Conservation (phyloP, 30 jellyfish, hydroid and myxozoan species). For the Aurelia sp. region DNA sequence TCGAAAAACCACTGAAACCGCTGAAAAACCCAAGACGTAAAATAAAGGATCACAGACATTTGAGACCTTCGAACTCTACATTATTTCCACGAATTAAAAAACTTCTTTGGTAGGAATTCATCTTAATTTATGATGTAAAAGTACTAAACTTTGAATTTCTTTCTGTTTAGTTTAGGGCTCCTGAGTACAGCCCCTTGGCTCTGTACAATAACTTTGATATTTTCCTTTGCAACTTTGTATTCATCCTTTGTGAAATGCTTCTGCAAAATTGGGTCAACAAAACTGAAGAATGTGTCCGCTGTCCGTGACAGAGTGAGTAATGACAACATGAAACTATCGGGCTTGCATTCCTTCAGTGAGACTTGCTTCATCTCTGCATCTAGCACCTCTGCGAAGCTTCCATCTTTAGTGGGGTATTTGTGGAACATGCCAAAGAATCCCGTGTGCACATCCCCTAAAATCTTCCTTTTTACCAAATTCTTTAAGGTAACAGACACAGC, state of each 20-base stretch:
- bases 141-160: constrained; percentile 63
- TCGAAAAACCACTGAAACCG: no score
- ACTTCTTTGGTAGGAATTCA: no score
- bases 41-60: no score
- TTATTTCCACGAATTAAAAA: no score
- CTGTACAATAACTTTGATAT: constrained; percentile 89
- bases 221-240: constrained; percentile 83
- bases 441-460: constrained; percentile 76
- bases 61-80: no score
- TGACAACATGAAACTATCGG: constrained; percentile 92
- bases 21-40: no score
- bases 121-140: no score
- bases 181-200: constrained; percentile 88
- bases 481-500: constrained; percentile 68
- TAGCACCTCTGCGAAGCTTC: constrained; percentile 70
- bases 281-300: constrained; percentile 82
- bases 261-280: constrained; percentile 82
- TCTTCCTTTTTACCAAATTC: constrained; percentile 69
- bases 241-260: constrained; percentile 87
- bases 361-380: constrained; percentile 89
- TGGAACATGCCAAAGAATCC: constrained; percentile 83
- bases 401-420: constrained; percentile 77
- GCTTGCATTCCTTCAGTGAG: constrained; percentile 82
- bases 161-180: constrained; percentile 86
- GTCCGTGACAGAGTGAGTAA: constrained; percentile 86